Base-by-base conservation (phyloP, 1,140 invertebrate genomes). In the Cydia fagiglandana region DNA sequence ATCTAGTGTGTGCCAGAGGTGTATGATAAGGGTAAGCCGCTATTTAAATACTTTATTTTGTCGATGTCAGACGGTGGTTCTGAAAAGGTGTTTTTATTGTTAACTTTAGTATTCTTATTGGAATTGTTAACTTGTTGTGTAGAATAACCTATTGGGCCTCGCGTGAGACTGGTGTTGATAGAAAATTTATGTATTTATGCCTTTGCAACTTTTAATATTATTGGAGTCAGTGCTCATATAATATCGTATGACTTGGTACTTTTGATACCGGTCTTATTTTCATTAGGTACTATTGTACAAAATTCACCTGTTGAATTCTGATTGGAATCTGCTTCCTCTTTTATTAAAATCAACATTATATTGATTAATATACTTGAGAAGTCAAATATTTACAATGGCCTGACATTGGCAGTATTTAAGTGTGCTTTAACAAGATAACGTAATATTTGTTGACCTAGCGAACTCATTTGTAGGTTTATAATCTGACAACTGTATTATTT, bases 11-110 rank as follows among this genome's bases (percentile, higher is more conserved):
- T 80, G 77, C 70, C 76, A 75, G 82, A 85, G 85, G 80, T 83
- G 84, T 83, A 81, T 86, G 88, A 92, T 91, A 92, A 92, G 84
- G 88, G 91, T 90, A 90, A 90, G 89, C 80, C 82, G 20, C 75
- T 75, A 73, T 80, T 80, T 80, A 75, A 74, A 73, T 34, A 56
- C 73, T 76, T 73, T 79, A 73, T 7, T 80, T 85, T 84, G 78
- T 77, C 77, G 79, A 80, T 84, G 84, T 84, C 84, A 84, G 81
- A 79, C 82, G 82, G 80, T 82, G 74, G 76, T 73, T 81, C 76
- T 74, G 75, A 82, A 80, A 83, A 82, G 78, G 75, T 80, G 76
- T 82, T 83, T 81, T 82, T 78, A 78, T 82, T 80, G 85, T 75
- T 79, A 82, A 82, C 83, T 77, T 73, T 79, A 76, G 75, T 64